These are phyloP conservation scores for Baryphthengus martii DNA, from an alignment of 2,113 vertebrate species.

Conservation along the genomic window DNA sequence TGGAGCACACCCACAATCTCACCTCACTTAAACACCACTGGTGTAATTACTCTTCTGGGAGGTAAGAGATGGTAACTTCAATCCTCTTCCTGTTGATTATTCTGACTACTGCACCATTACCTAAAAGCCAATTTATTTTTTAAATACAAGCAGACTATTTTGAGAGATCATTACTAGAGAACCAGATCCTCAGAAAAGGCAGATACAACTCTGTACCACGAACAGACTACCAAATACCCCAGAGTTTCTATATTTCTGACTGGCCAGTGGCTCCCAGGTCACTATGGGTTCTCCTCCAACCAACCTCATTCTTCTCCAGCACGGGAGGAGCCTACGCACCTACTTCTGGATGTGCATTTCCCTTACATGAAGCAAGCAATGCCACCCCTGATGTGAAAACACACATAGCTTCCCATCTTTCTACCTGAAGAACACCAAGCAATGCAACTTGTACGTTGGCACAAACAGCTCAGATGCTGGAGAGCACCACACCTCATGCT, in stretches of 20 bases:
- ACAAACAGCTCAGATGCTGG: accelerated
- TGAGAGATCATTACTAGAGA: neutral
- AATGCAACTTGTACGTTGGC: neutral
- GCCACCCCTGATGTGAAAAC: neutral
- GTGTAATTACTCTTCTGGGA: neutral
- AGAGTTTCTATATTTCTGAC: neutral
- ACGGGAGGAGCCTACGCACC: neutral
- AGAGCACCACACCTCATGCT: neutral
- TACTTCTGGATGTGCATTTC: neutral
- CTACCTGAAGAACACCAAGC: neutral
- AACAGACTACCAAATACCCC: neutral
- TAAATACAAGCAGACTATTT: neutral
- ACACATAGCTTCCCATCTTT: neutral
- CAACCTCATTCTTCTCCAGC: neutral
- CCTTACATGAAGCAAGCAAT: neutral
- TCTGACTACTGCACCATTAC: neutral
- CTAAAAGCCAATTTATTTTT: neutral
- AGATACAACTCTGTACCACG: neutral
- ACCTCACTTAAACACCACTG: neutral
- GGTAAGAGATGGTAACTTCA: neutral
- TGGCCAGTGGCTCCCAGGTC: neutral
- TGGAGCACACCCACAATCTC: neutral
- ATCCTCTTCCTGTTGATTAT: neutral
- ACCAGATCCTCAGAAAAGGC: neutral
- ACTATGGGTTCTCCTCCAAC: neutral